Evolutionary conservation across 2,113 vertebrate species (phyloP).

Genomic region (Neolamprologus fasciatus): DNA sequence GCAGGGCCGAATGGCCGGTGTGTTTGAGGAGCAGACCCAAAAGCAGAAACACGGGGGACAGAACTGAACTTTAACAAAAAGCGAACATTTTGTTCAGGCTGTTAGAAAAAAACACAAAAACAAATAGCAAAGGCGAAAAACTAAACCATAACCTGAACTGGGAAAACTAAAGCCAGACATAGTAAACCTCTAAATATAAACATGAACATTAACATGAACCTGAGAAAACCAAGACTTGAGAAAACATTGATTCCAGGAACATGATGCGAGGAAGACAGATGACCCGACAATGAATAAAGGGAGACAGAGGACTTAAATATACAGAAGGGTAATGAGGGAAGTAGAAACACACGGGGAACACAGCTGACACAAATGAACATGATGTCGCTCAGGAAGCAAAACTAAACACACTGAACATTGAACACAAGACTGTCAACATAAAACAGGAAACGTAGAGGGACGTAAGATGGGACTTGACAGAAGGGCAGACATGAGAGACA

Average conservation of each 20-base stretch:
- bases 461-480: not conserved
- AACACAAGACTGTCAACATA: not conserved
- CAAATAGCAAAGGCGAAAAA: not conserved
- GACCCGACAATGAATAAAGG: not conserved
- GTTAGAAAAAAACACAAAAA: not conserved
- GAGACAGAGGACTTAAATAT: not conserved
- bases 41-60: not conserved
- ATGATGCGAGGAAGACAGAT: not conserved
- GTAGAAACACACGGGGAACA: not conserved
- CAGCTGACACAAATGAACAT: not conserved
- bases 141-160: not conserved
- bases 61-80: not conserved
- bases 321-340: not conserved
- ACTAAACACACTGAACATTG: not conserved
- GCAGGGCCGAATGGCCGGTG: not conserved
- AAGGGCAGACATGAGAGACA: not conserved
- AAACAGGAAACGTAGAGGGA: not conserved
- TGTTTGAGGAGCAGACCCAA: not conserved
- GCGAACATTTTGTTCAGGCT: not conserved
- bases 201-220: not conserved
- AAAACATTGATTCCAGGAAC: not conserved
- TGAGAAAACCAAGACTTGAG: not conserved
- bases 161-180: not conserved
- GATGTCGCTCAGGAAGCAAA: not conserved
- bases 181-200: not conserved